Percentiles rank a stretch among this genome's conserved stretches.
These are phyloP conservation scores for Temnothorax unifasciatus DNA, from an alignment of 2,888 invertebrate species.

Conservation along the genomic window DNA sequence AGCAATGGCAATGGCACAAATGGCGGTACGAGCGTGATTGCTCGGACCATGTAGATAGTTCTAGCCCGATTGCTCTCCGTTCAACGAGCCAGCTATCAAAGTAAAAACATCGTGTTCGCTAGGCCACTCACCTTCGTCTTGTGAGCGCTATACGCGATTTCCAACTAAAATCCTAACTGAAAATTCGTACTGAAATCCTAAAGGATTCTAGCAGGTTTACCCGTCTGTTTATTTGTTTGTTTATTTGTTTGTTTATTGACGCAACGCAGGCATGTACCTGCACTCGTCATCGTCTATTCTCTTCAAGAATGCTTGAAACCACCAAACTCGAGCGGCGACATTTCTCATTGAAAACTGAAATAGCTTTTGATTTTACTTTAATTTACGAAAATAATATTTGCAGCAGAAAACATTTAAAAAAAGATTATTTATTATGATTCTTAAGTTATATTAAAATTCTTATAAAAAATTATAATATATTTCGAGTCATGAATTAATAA, in stretches of 20 bases:
- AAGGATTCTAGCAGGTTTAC: constrained; percentile 39
- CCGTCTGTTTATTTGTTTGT: constrained; percentile 14
- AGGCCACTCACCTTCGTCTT: constrained; percentile 53
- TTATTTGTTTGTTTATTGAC: constrained; percentile 3
- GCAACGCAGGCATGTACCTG: constrained; percentile 1
- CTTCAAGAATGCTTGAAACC: not conserved
- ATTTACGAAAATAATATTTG: not conserved
- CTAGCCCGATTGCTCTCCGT: constrained; percentile 68
- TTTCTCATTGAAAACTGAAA: not conserved
- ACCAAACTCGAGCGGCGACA: not conserved
- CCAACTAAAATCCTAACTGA: constrained; percentile 64
- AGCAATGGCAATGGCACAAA: constrained; percentile 58
- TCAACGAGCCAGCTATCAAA: constrained; percentile 77
- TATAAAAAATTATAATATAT: too few species aligned
- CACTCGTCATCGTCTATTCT: constrained; percentile 25
- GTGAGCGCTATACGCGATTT: constrained; percentile 56
- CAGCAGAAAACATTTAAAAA: too few species aligned
- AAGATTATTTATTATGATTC: too few species aligned
- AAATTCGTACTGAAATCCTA: constrained; percentile 62
- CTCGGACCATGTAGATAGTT: constrained; percentile 69
- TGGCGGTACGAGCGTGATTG: constrained; percentile 59
- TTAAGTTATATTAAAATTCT: too few species aligned
- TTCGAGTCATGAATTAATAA: too few species aligned
- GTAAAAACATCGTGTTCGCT: constrained; percentile 71
- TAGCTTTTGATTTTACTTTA: not conserved